Percentiles rank a stretch among this genome's conserved stretches.
Evolutionary conservation across 2,113 vertebrate genomes (phyloP).

Genomic region (Pteropus alecto): DNA sequence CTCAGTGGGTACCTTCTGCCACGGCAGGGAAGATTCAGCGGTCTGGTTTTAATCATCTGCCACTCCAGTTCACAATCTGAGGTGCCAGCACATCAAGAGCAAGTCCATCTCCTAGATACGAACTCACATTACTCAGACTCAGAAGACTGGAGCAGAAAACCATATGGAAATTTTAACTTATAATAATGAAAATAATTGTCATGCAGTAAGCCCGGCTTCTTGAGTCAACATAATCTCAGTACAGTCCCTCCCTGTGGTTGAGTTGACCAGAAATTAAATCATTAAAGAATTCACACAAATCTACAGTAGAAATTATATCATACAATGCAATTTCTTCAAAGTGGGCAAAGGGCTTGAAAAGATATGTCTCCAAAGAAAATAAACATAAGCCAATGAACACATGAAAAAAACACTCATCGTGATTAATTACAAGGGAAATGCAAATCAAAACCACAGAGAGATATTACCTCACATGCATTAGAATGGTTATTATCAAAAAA

Average conservation of each 20-base stretch:
- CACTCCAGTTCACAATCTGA: neutral
- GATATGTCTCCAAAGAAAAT: neutral
- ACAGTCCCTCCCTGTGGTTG: neutral
- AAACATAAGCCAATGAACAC: too few relatives aligned
- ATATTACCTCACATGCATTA: neutral
- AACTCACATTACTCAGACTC: neutral
- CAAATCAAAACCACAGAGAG: neutral
- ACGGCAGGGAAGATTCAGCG: rapidly evolving
- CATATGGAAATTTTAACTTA: neutral
- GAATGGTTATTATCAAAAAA: neutral
- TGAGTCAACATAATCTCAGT: neutral
- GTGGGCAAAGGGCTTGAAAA: neutral
- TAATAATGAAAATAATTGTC: neutral
- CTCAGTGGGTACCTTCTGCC: neutral
- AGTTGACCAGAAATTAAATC: neutral
- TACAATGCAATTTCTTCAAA: neutral
- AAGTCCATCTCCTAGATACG: neutral
- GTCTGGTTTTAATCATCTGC: neutral
- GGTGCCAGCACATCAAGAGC: neutral
- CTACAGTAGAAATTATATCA: neutral
- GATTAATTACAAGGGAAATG: neutral
- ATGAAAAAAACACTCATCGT: neutral
- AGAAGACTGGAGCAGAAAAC: neutral
- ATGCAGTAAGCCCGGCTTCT: neutral
- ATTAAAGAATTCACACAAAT: neutral